These are phyloP conservation scores for Amphiura filiformis DNA, from an alignment of 35 echinoderm and acorn worm genomes.

Conservation along the genomic window DNA sequence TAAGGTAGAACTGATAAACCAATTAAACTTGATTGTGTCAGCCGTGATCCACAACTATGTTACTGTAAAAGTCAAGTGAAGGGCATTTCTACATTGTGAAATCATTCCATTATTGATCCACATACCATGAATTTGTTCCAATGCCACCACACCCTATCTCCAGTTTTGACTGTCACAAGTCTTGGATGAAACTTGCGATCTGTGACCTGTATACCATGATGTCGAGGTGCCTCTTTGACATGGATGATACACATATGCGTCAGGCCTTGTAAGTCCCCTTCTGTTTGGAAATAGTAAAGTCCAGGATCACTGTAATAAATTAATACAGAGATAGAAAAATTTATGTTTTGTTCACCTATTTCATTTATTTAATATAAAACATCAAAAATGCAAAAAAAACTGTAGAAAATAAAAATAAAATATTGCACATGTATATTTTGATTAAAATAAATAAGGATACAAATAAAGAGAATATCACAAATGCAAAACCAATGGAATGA, in stretches of 20 bases:
- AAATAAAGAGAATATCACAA: no score
- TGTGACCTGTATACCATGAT: conserved; percentile 58
- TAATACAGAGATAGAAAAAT: background rate
- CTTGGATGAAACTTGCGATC: conserved; percentile 49
- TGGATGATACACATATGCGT: conserved; percentile 50
- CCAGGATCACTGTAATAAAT: conserved; percentile 46
- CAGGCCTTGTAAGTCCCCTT: conserved; percentile 13
- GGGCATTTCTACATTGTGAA: no score
- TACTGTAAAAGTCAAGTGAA: no score
- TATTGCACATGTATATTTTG: background rate
- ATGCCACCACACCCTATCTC: conserved; percentile 70
- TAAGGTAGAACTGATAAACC: no score
- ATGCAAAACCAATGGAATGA: no score
- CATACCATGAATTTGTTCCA: conserved; percentile 68
- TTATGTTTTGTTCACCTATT: background rate
- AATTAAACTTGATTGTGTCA: no score
- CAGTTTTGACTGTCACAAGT: conserved; percentile 49
- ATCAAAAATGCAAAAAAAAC: background rate
- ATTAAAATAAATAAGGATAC: background rate
- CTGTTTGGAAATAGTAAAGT: conserved; percentile 70
- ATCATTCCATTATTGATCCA: no score
- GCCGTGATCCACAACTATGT: no score
- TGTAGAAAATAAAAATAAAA: background rate
- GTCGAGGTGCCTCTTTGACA: conserved; percentile 48
- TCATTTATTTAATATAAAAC: background rate